Evolutionary conservation across 2,888 invertebrate genomes (phyloP).

Genomic region (Panzeria rudis): DNA sequence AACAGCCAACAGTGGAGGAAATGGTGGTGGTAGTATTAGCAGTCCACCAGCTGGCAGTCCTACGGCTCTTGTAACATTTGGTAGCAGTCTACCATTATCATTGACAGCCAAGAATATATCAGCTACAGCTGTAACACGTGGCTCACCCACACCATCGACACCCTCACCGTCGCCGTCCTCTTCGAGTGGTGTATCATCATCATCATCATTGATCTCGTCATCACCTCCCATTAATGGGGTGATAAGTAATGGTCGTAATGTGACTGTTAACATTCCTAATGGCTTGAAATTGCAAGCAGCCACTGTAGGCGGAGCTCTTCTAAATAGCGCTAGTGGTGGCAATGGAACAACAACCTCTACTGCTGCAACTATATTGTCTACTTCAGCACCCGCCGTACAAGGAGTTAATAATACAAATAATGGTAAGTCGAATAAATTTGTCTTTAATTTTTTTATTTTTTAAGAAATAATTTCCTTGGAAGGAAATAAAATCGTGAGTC

Average conservation of each 20-base stretch:
- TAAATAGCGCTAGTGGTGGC: conserved; percentile 71
- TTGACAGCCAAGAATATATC: conserved; percentile 79
- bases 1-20: no score
- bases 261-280: conserved; percentile 76
- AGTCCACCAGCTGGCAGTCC: conserved; percentile 70
- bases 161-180: conserved; percentile 83
- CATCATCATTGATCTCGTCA: conserved; percentile 79
- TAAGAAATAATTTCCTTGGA: not conserved
- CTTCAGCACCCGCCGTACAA: conserved; percentile 73
- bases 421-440: conserved; percentile 73
- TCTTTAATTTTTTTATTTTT: not conserved
- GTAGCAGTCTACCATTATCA: conserved; percentile 76
- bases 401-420: conserved; percentile 75
- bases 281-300: conserved; percentile 76
- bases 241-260: conserved; percentile 75
- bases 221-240: conserved; percentile 79
- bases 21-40: conserved; percentile 49
- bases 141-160: conserved; percentile 82
- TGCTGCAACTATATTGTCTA: conserved; percentile 75
- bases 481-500: no score
- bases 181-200: conserved; percentile 82
- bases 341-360: conserved; percentile 75
- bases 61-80: conserved; percentile 64
- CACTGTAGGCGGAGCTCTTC: conserved; percentile 48
- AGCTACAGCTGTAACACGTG: conserved; percentile 78